A percentile compares a stretch with the other conserved stretches of the same genome.
These are phyloP conservation scores for Rachycentron canadum DNA, from an alignment of 2,797 vertebrate genomes.

Conservation along the genomic window DNA sequence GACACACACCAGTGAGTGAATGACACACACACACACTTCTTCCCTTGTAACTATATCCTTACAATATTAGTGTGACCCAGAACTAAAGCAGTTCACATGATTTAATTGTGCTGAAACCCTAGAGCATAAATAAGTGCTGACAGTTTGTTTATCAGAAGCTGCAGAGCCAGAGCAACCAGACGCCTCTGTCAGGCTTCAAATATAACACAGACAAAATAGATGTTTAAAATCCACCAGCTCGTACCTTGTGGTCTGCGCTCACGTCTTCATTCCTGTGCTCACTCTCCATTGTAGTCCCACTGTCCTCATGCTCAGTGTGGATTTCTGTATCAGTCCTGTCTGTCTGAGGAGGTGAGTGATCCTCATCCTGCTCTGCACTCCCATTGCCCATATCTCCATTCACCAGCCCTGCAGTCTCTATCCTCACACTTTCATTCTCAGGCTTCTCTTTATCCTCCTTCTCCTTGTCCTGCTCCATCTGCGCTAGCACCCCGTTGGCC, in stretches of 20 bases:
- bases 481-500: conserved; percentile 79
- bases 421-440: conserved; percentile 31
- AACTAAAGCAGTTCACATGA: conserved; percentile 24
- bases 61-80: conserved; percentile 1
- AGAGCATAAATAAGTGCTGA: conserved; percentile 25
- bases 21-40: not conserved
- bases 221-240: not conserved
- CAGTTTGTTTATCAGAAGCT: conserved; percentile 9
- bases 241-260: conserved; percentile 79
- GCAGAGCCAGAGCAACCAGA: conserved; percentile 4
- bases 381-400: conserved; percentile 79
- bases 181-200: not conserved
- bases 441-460: conserved; percentile 29
- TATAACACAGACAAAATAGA: not conserved
- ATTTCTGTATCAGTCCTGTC: conserved; percentile 53
- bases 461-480: conserved; percentile 77
- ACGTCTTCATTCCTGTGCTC: conserved; percentile 64
- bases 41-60: conserved; percentile 33
- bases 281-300: conserved; percentile 38
- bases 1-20: not conserved
- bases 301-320: conserved; percentile 44
- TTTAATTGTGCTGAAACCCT: conserved; percentile 29
- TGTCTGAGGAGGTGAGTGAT: conserved; percentile 39
- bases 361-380: conserved; percentile 52
- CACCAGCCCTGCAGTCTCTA: conserved; percentile 64